Evolutionary conservation across 2,888 invertebrate species (phyloP).

Genomic region (Leptura quadrifasciata): DNA sequence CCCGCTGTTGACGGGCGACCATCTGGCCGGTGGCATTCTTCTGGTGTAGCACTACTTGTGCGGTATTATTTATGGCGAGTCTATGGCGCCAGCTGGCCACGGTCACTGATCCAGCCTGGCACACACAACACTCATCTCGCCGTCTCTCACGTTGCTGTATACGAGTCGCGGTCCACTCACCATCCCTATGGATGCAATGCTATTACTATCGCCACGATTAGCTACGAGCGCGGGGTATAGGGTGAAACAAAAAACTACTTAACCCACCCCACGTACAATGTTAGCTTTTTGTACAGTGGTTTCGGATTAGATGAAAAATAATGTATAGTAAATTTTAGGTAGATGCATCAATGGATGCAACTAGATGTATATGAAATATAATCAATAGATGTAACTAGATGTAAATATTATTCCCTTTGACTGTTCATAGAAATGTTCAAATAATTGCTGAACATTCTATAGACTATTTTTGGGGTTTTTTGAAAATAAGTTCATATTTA

Average conservation of each 20-base stretch:
- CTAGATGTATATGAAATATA: too few species aligned
- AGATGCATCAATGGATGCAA: too few species aligned
- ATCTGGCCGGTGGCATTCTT: constrained; percentile 73
- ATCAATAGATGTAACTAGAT: too few species aligned
- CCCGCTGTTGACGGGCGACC: constrained; percentile 65
- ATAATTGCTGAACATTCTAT: too few species aligned
- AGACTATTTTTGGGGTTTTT: too few species aligned
- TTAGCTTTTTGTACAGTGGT: neutral
- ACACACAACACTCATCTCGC: constrained; percentile 46
- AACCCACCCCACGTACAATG: neutral
- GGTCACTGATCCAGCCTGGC: constrained; percentile 72
- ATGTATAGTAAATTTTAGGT: too few species aligned
- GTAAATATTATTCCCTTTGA: too few species aligned
- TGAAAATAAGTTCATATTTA: too few species aligned
- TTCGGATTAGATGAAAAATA: neutral
- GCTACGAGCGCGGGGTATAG: neutral
- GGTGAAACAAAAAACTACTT: neutral
- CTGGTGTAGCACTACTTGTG: constrained; percentile 70
- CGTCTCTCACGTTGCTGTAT: constrained; percentile 48
- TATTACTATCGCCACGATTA: neutral
- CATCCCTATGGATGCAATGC: constrained; percentile 13
- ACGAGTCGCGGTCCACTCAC: constrained; percentile 48
- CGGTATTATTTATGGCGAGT: constrained; percentile 74
- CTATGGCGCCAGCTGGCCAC: constrained; percentile 75
- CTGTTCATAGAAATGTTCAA: too few species aligned